Evolutionary conservation across 2,797 vertebrate genomes (phyloP).

Genomic region (Neoniphon sammara): DNA sequence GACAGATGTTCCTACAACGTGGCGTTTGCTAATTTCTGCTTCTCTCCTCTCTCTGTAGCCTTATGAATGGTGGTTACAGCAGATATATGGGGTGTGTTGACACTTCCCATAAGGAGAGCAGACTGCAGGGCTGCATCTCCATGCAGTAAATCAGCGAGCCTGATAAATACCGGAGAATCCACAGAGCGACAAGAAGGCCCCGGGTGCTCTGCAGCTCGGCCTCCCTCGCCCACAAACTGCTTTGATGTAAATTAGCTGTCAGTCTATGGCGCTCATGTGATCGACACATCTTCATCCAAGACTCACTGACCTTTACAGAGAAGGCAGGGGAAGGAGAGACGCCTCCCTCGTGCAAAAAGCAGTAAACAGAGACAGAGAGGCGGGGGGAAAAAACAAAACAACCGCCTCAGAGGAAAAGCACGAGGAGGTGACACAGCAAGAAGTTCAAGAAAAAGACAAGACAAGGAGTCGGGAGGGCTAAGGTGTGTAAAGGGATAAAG

Average conservation of each 20-base stretch:
- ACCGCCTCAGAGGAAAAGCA: conserved; percentile 55
- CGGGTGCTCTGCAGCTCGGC: background rate
- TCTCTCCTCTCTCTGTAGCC: background rate
- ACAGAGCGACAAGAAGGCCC: conserved; percentile 40
- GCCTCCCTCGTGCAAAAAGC: conserved; percentile 61
- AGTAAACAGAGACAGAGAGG: conserved; percentile 61
- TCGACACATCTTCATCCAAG: conserved; percentile 72
- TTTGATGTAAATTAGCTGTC: conserved; percentile 79
- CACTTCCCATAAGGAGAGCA: conserved; percentile 7
- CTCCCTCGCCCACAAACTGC: conserved; percentile 46
- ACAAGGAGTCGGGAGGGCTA: conserved; percentile 30
- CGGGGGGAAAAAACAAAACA: conserved; percentile 57
- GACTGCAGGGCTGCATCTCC: conserved; percentile 38
- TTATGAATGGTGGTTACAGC: conserved; percentile 10
- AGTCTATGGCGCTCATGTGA: conserved; percentile 63
- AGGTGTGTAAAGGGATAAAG: conserved; percentile 27
- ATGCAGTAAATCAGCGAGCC: conserved; percentile 42
- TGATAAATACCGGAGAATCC: conserved; percentile 55
- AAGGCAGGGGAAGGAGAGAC: conserved; percentile 54
- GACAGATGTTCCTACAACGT: conserved; percentile 20
- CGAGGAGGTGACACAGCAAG: conserved; percentile 64
- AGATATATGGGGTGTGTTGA: conserved; percentile 2
- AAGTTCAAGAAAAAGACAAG: conserved; percentile 49
- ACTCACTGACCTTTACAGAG: conserved; percentile 79
- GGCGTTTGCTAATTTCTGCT: conserved; percentile 8